Conservation (phyloP, 2,113 vertebrate species). For the Dasypus novemcinctus region DNA sequence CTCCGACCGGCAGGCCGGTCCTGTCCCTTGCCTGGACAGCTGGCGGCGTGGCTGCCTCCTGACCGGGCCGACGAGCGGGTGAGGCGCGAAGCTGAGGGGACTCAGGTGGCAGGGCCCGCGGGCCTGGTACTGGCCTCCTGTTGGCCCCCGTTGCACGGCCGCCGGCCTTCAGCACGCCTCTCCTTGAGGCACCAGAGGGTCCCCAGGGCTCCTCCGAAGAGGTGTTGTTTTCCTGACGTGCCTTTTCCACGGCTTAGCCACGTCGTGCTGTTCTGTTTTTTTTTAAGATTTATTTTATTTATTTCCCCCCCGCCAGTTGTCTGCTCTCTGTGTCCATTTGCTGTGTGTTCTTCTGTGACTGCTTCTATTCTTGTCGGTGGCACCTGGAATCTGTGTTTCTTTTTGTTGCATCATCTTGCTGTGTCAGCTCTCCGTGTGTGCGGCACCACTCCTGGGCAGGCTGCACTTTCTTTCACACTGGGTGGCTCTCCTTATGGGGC, state of each 20-base stretch:
- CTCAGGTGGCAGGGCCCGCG: background rate
- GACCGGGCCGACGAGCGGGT: background rate
- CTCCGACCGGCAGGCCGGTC: background rate
- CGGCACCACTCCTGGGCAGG: too few relatives aligned
- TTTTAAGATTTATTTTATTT: too few relatives aligned
- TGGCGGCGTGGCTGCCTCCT: background rate
- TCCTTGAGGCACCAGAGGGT: background rate
- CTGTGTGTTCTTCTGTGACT: too few relatives aligned
- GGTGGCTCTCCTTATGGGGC: too few relatives aligned
- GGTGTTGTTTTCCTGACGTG: background rate
- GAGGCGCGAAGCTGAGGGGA: rapidly evolving
- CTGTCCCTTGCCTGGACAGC: background rate
- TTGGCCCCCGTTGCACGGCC: background rate
- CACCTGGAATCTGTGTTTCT: too few relatives aligned
- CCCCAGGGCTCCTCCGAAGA: background rate
- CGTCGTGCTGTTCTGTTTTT: too few relatives aligned
- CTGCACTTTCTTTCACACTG: too few relatives aligned
- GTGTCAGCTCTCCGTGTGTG: too few relatives aligned
- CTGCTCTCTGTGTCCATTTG: too few relatives aligned
- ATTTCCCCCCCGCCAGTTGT: too few relatives aligned
- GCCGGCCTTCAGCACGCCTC: background rate
- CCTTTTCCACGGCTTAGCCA: background rate
- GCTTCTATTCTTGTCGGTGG: too few relatives aligned
- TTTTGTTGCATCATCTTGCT: too few relatives aligned
- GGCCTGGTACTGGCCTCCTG: background rate